Evolutionary conservation across 2,113 vertebrate species (phyloP).

Genomic region (Raja brachyura): DNA sequence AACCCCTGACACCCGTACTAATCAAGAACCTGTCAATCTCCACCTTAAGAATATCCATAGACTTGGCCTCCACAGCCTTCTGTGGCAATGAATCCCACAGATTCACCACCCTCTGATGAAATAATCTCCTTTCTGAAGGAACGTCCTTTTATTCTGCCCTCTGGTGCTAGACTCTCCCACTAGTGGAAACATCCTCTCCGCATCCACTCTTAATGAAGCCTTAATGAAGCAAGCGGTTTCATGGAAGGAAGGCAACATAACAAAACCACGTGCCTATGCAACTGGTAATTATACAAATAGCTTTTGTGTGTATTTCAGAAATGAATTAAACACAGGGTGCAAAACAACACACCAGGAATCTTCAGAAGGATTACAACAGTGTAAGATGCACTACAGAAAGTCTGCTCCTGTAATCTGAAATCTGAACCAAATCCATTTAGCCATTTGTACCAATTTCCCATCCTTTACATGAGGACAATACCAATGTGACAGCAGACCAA

Average conservation of each 20-base stretch:
- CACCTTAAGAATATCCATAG: too few species aligned
- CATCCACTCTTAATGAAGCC: too few species aligned
- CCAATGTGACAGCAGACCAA: background rate
- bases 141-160: too few species aligned
- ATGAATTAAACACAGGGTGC: background rate
- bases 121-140: too few species aligned
- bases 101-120: too few species aligned
- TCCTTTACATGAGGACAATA: background rate
- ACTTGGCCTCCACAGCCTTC: too few species aligned
- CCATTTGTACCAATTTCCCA: background rate
- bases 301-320: background rate
- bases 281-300: constrained; percentile 30
- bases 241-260: background rate
- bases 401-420: too few species aligned
- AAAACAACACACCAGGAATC: background rate
- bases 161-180: too few species aligned
- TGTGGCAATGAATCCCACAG: too few species aligned
- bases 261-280: background rate
- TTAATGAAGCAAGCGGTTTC: background rate
- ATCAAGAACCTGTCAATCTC: too few species aligned
- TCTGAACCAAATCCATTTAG: background rate
- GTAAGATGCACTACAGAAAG: background rate
- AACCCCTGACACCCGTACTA: too few species aligned
- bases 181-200: too few species aligned
- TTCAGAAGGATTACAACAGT: background rate